phyloP scores from a whole-genome alignment of 2,797 vertebrate genomes.

The Poecilia gillii region DNA sequence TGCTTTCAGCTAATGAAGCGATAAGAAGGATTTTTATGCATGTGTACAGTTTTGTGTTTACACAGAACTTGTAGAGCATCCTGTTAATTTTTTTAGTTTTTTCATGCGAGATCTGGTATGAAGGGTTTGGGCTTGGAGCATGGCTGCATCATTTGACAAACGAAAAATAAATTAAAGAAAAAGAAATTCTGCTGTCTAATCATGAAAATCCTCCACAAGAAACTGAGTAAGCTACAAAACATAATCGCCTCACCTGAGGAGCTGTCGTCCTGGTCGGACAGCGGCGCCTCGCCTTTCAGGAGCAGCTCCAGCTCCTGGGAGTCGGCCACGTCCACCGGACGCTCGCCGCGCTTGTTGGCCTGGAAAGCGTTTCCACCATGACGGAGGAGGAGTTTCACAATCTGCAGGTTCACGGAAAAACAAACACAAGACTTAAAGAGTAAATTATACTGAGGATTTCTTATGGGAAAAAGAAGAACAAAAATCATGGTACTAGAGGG shows the following conservation, averaged over 20 bases:
- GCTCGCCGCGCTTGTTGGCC: conserved; percentile 96
- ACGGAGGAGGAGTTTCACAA: conserved; percentile 96
- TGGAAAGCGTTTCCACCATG: conserved; percentile 97
- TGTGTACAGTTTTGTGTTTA: too few species aligned
- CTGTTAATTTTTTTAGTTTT: too few species aligned
- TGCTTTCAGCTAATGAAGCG: not conserved
- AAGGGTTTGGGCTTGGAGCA: too few species aligned
- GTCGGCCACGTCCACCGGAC: conserved; percentile 97
- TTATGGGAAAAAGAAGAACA: not conserved
- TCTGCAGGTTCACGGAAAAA: conserved; percentile 77
- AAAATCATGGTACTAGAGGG: not conserved
- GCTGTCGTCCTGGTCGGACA: conserved; percentile 94
- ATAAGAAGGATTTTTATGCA: not conserved
- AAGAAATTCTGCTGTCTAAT: not conserved
- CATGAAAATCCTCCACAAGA: not conserved
- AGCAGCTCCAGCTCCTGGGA: conserved; percentile 94
- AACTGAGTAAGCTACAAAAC: not conserved
- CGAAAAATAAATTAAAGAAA: not conserved
- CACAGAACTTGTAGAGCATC: too few species aligned
- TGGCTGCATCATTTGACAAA: too few species aligned
- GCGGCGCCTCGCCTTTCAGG: conserved; percentile 90
- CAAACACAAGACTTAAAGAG: not conserved
- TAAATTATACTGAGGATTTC: not conserved
- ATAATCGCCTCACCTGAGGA: conserved; percentile 86
- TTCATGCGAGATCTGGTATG: too few species aligned